Percentiles rank a stretch among this genome's conserved stretches.
phyloP scores from a whole-genome alignment of 2,113 vertebrate species.

The Dryoscopus gambensis region DNA sequence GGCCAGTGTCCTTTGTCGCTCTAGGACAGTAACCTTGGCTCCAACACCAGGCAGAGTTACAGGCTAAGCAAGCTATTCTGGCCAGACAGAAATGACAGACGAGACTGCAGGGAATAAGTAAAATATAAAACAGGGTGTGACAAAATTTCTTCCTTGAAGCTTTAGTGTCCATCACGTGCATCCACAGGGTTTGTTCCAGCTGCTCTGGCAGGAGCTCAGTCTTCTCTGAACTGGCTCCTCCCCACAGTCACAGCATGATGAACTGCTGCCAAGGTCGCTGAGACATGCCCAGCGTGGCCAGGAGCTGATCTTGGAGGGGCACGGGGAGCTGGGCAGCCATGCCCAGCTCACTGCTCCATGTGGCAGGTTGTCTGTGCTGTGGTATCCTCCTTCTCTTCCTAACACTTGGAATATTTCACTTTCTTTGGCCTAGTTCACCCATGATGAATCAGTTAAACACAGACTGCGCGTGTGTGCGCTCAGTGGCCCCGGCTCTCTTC shows the following conservation, averaged over 20 bases:
- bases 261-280: neutral
- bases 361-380: neutral
- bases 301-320: neutral
- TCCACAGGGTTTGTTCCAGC: neutral
- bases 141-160: neutral
- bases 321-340: neutral
- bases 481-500: neutral
- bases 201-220: neutral
- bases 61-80: neutral
- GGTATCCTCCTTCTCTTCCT: neutral
- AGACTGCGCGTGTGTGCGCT: fast-evolving
- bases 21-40: neutral
- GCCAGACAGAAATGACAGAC: neutral
- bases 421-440: neutral
- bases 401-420: neutral
- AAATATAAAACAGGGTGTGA: neutral
- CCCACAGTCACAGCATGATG: neutral
- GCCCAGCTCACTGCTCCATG: neutral
- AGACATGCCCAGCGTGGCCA: neutral
- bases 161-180: neutral
- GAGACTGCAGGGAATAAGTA: neutral
- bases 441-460: neutral
- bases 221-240: neutral
- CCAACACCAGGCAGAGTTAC: neutral
- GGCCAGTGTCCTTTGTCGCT: neutral